Base-by-base conservation (phyloP, 2,888 invertebrate genomes). In the Xestia c-nigrum region DNA sequence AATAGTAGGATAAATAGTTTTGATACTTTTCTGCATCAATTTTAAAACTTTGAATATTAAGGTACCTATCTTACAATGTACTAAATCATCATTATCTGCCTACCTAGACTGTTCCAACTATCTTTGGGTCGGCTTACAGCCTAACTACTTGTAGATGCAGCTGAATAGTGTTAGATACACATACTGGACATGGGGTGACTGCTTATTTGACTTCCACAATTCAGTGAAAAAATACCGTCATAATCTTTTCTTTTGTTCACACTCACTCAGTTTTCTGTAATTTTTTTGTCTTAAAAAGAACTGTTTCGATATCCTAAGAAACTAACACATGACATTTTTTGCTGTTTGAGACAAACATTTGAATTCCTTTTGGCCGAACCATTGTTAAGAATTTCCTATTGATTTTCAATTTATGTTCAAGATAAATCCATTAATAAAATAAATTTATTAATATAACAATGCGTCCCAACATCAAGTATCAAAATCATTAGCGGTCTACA, bases 1-100 rank as follows among this genome's bases (percentile, higher is more conserved):
- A 43, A 3, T 12, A 72, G 81, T 59, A 0, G 0, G 52, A 0
- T 50, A 10, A 74, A 12, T 5, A 12, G 70, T 92, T 81, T 95
- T 94, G 94, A 93, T 94, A 88, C 84, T 92, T 89, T 47, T 16
- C 3, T 24, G 19, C 19, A 43, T 65, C 24, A 14, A n/a, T 40
- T 40, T 64, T 12, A 0, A 43, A 57, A 57, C 14, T 6, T 16
- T n/a, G 5, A 24, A 57, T 24, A n/a, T 55, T 57, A 57, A 57
- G 14, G 14, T 24, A 6, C 14, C 31, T 31, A 31, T 6, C 0
- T 57, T 24, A 24, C 57, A 24, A 55, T n/a, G 10, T n/a, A 55
- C n/a, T 55, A 55, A 55, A 55, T 57, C 0, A 57, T 2, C 6
- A 57, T 57, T 5, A 24, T 57, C 57, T 5, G 24, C 57, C 14